Evolutionary conservation across 2,888 invertebrate species (phyloP).

Genomic region (Amorpha juglandis): DNA sequence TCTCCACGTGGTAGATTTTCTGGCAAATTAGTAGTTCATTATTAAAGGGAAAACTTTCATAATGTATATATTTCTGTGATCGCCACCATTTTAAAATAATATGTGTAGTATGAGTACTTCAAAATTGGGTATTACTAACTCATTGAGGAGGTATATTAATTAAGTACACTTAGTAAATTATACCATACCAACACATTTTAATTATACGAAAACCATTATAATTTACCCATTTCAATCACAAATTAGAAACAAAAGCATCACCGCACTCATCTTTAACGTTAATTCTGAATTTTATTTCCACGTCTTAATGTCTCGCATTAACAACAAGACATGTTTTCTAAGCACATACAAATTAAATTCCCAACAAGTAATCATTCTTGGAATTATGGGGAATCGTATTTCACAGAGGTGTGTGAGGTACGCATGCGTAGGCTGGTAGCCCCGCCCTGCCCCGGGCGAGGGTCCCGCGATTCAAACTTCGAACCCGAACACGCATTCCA

Average conservation of each 20-base stretch:
- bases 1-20: slow-evolving; percentile 16
- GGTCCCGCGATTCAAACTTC: slow-evolving; percentile 62
- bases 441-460: slow-evolving; percentile 74
- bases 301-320: slow-evolving; percentile 33
- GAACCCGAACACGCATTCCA: slow-evolving; percentile 26
- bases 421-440: slow-evolving; percentile 68
- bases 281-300: slow-evolving; percentile 27
- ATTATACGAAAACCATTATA: neutral
- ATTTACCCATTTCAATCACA: neutral
- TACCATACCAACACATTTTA: neutral
- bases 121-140: neutral
- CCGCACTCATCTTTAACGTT: neutral
- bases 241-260: neutral
- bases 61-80: neutral
- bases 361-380: slow-evolving; percentile 60
- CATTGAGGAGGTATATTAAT: neutral
- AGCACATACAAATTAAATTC: slow-evolving; percentile 60
- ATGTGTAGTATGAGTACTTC: neutral
- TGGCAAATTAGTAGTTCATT: neutral
- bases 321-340: slow-evolving; percentile 43
- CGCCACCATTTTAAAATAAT: neutral
- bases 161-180: too few species aligned
- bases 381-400: slow-evolving; percentile 59
- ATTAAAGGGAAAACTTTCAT: neutral
- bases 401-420: slow-evolving; percentile 37